Evolutionary conservation across 2,797 vertebrate genomes (phyloP).

Genomic region (Characodon lateralis): DNA sequence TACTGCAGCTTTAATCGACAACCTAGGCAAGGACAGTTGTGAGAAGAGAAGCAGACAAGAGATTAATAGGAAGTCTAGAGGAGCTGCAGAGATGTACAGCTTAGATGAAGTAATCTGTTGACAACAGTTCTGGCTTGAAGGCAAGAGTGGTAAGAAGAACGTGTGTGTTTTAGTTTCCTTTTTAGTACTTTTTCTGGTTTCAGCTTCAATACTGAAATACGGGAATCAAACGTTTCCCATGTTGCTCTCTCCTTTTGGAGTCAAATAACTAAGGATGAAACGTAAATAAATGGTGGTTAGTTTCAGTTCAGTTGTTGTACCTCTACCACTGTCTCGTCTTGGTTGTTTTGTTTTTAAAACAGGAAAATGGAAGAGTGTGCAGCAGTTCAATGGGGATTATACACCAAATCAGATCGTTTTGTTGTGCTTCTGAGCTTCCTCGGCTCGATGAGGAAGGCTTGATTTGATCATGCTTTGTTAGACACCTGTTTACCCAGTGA

Average conservation of each 20-base stretch:
- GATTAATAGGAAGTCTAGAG: neutral
- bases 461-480: conserved; percentile 59
- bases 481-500: conserved; percentile 74
- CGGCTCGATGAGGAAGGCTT: neutral
- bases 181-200: neutral
- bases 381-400: conserved; percentile 28
- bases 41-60: too few species aligned
- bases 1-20: too few species aligned
- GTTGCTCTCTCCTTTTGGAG: too few species aligned
- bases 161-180: neutral
- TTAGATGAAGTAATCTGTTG: neutral
- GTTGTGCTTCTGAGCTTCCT: neutral
- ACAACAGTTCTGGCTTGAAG: too few species aligned
- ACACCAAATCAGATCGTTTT: conserved; percentile 8
- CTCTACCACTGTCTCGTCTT: neutral
- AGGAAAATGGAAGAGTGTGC: conserved; percentile 5
- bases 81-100: neutral
- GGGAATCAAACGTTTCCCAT: neutral
- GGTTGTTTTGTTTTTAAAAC: conserved; percentile 13
- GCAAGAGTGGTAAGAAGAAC: neutral
- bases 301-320: neutral
- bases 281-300: neutral
- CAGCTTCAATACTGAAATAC: neutral
- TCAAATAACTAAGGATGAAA: too few species aligned
- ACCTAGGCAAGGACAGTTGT: too few species aligned